Evolutionary conservation across 2,113 vertebrate species (phyloP), one percentile per base, ranked within the genome.

Genomic region (Vireo altiloquus): DNA sequence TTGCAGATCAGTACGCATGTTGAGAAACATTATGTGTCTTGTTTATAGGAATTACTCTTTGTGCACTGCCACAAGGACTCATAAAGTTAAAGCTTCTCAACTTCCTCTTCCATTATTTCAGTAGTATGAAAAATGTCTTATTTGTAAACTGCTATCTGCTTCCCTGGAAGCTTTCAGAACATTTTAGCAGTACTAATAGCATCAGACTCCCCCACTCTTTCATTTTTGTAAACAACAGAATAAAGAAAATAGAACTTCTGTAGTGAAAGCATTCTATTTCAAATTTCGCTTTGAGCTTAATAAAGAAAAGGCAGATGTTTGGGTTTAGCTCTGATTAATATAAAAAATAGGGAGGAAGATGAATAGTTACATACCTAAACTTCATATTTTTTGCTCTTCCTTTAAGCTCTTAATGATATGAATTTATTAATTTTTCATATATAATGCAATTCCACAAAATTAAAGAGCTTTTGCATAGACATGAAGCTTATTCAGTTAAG

Each of bases 11-110:
- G 75, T 78, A 97, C 5, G 50, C 95, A 97, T 88, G 82, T 94
- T 96, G 94, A 94, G 92, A 91, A 94, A 94, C 56, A 87, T 96
- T 95, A 74, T 95, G 89, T 94, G 71, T 96, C 80, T 97, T 97
- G 97, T 94, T 97, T 97, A 97, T 96, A 95, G 72, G 80, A 97
- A 95, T 96, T 97, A 95, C 77, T 95, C 72, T 88, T 94, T 97
- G 74, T 87, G 69, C 82, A 87, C 75, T 96, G 81, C 87, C 89
- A 95, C 28, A 88, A 96, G 12, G 37, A 17, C 69, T 95, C 71
- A 82, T 82, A 75, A 94, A 96, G 60, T 84, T 92, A 96, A 96
- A 96, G 57, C 30, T 59, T 94, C 74, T 77, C 33, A 35, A 95
- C 53, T 54, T 64, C 27, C 27, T 95, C 94, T 92, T 92, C 72